Base-by-base conservation (phyloP, 2,797 vertebrate species). In the Melanotaenia boesemani region DNA sequence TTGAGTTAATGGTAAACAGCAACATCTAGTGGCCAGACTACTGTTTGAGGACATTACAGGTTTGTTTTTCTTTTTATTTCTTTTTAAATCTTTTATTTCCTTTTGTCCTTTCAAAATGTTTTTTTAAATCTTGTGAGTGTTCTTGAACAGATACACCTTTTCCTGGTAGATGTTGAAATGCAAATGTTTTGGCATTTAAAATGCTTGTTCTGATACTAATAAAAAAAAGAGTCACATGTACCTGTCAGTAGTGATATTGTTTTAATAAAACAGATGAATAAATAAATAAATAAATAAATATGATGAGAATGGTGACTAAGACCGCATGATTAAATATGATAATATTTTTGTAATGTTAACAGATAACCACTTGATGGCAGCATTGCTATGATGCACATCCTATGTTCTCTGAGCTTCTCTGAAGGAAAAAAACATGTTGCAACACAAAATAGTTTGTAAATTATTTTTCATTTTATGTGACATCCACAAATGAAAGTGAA, bases 281-380 rank as follows among this genome's bases (percentile, higher is more conserved):
- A 13, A 41, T 41, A 39, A 15, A 15, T 41, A 15, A 13, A 41
- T 41, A 39, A 28, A 56, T 54, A 4, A 56, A 64, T 13, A 36
- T 74, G 15, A 56, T 60, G 10, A 67, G 67, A 24, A 22, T 78
- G 52, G 63, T 55, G 12, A 66, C 61, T 13, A 66, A 54, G 15
- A 76, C 16, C 60, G 9, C 12, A 70, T 41, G 0, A 52, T 2
- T 41, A 11, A 22, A 39, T 24, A 9, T 1, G 52, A 39, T 15
- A 4, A 9, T 0, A 0, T 18, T 48, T 24, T 9, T 65, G 89
- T 75, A 82, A 83, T 79, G 65, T 71, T 10, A 2, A 6, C 2
- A 0, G 0, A 36, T 2, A 26, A 18, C 85, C 92, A 84, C 86
- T 82, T 72, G 92, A 80, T 85, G 91, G 90, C 91, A 93, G 82